These are phyloP conservation scores for Drosophila atripex DNA, from an alignment of 2,888 invertebrate species.

Conservation along the genomic window DNA sequence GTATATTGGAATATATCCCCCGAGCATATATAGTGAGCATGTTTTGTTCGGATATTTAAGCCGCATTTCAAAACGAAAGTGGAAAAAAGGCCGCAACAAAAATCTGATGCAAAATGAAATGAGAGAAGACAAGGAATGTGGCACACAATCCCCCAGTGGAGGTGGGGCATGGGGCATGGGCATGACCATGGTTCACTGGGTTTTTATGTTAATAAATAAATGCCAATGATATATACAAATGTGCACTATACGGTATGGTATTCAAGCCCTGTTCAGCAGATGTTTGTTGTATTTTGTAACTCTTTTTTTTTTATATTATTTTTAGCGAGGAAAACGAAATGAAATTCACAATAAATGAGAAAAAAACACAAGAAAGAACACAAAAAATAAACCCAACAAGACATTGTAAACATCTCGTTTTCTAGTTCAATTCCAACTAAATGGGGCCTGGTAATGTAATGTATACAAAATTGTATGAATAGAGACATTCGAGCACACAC, in stretches of 20 bases:
- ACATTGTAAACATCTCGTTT: conserved; percentile 62
- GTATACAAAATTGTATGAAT: conserved; percentile 52
- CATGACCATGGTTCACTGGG: conserved; percentile 74
- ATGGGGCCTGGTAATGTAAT: conserved; percentile 69
- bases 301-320: no score
- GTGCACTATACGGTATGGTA: conserved; percentile 7
- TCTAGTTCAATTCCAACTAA: conserved; percentile 77
- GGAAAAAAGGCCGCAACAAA: conserved; percentile 23
- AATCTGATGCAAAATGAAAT: conserved; percentile 44
- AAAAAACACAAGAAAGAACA: no score
- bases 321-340: conserved; percentile 12
- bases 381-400: conserved; percentile 19
- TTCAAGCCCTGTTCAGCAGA: conserved; percentile 21
- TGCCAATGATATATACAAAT: conserved; percentile 46
- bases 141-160: conserved; percentile 34
- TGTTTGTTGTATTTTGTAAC: conserved; percentile 23
- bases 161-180: not conserved
- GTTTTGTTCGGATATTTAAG: conserved; percentile 51
- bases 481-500: conserved; percentile 10
- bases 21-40: not conserved
- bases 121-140: conserved; percentile 57
- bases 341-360: conserved; percentile 17
- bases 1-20: conserved; percentile 15
- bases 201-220: conserved; percentile 81
- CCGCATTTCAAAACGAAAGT: conserved; percentile 61